Evolutionary conservation across 2,888 invertebrate genomes (phyloP).

Genomic region (Platycheirus rosarum): DNA sequence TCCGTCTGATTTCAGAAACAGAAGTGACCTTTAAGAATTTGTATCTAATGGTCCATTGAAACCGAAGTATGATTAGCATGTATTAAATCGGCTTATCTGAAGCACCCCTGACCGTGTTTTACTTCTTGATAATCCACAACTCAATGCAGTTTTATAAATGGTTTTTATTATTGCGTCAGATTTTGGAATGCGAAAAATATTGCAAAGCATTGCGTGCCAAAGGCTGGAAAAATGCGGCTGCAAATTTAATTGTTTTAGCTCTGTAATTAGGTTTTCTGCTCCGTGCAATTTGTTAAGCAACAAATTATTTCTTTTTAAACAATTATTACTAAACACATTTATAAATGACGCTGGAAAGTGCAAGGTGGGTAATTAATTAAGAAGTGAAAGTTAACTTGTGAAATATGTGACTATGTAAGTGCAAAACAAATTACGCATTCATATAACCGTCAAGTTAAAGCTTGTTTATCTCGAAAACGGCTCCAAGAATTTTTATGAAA

Average conservation of each 20-base stretch:
- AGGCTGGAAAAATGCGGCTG: background rate
- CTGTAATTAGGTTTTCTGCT: no score
- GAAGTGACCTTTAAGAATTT: conserved; percentile 10
- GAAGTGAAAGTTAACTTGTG: background rate
- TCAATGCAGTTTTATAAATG: background rate
- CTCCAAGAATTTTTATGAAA: no score
- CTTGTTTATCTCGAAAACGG: no score
- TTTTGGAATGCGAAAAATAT: conserved; percentile 11
- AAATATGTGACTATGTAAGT: background rate
- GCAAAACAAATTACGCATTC: no score
- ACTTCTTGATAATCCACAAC: background rate
- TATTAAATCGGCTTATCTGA: background rate
- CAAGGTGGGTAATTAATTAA: background rate
- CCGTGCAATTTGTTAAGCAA: no score
- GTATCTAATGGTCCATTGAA: background rate
- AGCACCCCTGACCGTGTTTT: background rate
- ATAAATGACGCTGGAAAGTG: background rate
- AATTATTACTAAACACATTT: no score
- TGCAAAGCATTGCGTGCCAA: background rate
- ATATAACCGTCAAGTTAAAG: no score
- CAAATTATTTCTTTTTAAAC: no score
- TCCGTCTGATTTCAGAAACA: background rate
- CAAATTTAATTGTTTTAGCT: background rate
- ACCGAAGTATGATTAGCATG: background rate
- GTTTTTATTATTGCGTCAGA: background rate